Conservation (phyloP, 2,888 invertebrate species). For the Teinopalpus imperialis region DNA sequence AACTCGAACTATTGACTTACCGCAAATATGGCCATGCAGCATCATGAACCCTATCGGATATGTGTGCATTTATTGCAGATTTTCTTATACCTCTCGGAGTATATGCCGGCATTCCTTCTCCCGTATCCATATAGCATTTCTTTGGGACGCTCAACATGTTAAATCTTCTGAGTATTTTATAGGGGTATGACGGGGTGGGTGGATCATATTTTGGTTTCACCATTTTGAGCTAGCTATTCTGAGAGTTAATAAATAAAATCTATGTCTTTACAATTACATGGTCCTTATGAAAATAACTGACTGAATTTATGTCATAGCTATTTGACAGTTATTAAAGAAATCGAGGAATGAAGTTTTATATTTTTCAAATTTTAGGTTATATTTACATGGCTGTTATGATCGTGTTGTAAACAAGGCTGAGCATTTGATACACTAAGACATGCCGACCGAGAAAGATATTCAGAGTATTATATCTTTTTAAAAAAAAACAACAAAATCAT, state of each 20-base stretch:
- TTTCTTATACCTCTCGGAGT: constrained; percentile 49
- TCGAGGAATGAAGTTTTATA: constrained; percentile 24
- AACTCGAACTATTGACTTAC: constrained; percentile 47
- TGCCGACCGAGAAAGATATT: too few species aligned
- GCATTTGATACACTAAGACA: too few species aligned
- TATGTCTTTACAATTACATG: constrained; percentile 14
- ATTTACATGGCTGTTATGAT: too few species aligned
- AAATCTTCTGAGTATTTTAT: constrained; percentile 53
- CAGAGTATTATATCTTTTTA: too few species aligned
- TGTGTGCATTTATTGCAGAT: constrained; percentile 50
- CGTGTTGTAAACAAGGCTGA: too few species aligned
- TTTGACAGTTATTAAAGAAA: constrained; percentile 8
- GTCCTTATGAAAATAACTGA: not conserved
- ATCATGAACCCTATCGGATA: constrained; percentile 55
- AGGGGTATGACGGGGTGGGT: constrained; percentile 51
- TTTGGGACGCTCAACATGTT: constrained; percentile 55
- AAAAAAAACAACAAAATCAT: too few species aligned
- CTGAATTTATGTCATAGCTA: constrained; percentile 11
- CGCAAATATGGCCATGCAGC: constrained; percentile 63
- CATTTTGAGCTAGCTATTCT: constrained; percentile 52
- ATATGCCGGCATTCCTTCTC: constrained; percentile 53
- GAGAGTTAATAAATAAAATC: constrained; percentile 37
- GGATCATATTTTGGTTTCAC: constrained; percentile 50
- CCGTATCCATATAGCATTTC: constrained; percentile 43
- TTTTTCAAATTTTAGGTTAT: constrained; percentile 15